Evolutionary conservation across 2,888 invertebrate genomes (phyloP).

Genomic region (Parnassius mnemosyne): DNA sequence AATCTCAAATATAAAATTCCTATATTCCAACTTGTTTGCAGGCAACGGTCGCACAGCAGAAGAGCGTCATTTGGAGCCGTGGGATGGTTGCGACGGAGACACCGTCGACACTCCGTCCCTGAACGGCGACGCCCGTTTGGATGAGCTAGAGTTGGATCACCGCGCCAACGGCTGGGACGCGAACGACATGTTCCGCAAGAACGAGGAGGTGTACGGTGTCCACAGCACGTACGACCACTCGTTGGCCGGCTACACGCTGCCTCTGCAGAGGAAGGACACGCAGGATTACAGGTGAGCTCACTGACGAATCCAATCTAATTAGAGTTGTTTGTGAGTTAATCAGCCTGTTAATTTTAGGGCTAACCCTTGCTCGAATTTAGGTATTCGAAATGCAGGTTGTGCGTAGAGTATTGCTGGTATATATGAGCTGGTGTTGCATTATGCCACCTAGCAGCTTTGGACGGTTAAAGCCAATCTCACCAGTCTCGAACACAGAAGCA

Average conservation of each 20-base stretch:
- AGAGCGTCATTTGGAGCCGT: conserved; percentile 93
- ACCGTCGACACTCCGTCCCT: conserved; percentile 70
- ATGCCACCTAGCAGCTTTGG: no score
- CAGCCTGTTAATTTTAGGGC: no score
- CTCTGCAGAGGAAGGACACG: conserved; percentile 91
- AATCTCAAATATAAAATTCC: no score
- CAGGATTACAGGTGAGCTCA: conserved; percentile 86
- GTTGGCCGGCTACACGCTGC: conserved; percentile 94
- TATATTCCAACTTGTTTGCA: conserved; percentile 29
- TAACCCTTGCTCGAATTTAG: no score
- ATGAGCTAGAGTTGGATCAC: conserved; percentile 86
- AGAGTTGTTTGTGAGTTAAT: no score
- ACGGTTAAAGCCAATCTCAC: no score
- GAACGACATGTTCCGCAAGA: conserved; percentile 97
- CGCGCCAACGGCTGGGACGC: conserved; percentile 97
- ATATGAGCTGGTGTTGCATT: no score
- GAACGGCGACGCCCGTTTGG: conserved; percentile 82
- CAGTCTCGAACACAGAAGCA: no score
- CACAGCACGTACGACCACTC: conserved; percentile 95
- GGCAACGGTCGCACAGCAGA: conserved; percentile 73
- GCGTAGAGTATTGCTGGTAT: no score
- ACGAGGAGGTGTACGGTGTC: conserved; percentile 94
- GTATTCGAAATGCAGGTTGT: no score
- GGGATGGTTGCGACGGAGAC: conserved; percentile 85
- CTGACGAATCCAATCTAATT: no score